Percentiles rank a stretch among this genome's conserved stretches.
phyloP scores from a whole-genome alignment of 2,113 vertebrate genomes.

The Solea solea region DNA sequence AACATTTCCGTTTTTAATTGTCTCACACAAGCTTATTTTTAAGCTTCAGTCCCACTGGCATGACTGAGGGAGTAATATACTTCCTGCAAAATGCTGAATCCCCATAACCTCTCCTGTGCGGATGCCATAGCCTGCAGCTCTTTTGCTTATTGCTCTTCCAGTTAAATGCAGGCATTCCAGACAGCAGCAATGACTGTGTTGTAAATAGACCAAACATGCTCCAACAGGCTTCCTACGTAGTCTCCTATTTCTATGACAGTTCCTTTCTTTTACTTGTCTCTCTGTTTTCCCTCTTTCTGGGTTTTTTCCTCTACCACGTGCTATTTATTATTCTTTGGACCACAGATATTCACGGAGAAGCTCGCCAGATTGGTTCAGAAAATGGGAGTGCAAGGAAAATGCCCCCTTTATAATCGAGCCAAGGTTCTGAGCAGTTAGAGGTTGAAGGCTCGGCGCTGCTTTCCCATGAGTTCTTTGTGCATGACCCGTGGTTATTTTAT shows the following conservation, averaged over 20 bases:
- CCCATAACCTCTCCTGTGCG: conserved; percentile 30
- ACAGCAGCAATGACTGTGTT: conserved; percentile 49
- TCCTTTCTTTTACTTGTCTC: conserved; percentile 32
- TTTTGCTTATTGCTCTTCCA: conserved; percentile 49
- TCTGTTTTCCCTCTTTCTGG: conserved; percentile 22
- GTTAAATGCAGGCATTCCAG: conserved; percentile 64
- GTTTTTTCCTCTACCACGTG: conserved; percentile 28
- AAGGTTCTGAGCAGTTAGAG: conserved; percentile 16
- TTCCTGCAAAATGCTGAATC: conserved; percentile 37
- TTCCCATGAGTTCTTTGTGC: conserved; percentile 53
- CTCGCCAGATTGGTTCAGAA: conserved; percentile 37
- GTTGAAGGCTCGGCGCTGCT: conserved; percentile 20
- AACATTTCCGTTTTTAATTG: conserved; percentile 16
- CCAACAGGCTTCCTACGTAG: conserved; percentile 48
- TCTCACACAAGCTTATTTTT: conserved; percentile 41
- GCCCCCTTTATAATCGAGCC: conserved; percentile 37
- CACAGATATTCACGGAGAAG: conserved; percentile 48
- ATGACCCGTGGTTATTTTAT: conserved; percentile 46
- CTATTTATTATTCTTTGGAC: conserved; percentile 41
- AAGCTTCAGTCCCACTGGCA: conserved; percentile 23
- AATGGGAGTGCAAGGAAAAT: conserved; percentile 39
- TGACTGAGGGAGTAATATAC: conserved; percentile 16
- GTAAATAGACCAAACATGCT: conserved; percentile 68
- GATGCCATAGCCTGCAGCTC: conserved; percentile 43
- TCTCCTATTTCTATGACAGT: conserved; percentile 36